A percentile compares a stretch with the other conserved stretches of the same genome.
Conservation (phyloP, 2,113 vertebrate species). For the Eptesicus fuscus region DNA sequence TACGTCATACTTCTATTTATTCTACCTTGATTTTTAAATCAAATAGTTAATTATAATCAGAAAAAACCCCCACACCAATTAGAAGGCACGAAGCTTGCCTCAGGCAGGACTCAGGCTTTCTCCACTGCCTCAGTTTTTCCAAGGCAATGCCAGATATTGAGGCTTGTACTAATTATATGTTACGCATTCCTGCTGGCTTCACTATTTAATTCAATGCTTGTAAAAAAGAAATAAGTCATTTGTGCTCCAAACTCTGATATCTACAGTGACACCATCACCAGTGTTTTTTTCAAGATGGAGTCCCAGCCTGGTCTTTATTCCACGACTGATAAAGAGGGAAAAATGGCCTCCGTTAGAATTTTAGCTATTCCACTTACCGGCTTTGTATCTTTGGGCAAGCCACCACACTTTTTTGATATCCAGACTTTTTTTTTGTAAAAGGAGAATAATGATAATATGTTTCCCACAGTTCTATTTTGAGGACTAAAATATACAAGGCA, state of each 20-base stretch:
- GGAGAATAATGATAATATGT: background rate
- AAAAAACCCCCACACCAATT: background rate
- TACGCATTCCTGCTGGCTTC: background rate
- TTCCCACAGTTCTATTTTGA: slow-evolving; percentile 37
- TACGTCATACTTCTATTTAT: slow-evolving; percentile 13
- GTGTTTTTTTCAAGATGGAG: background rate
- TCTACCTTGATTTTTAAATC: background rate
- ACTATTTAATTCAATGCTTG: background rate
- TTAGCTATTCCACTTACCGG: background rate
- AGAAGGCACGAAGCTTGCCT: background rate
- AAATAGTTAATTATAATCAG: slow-evolving; percentile 6
- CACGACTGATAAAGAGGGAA: background rate
- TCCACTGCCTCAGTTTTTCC: background rate
- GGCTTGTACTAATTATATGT: background rate
- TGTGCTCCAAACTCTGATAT: background rate
- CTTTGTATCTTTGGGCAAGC: background rate
- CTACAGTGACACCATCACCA: background rate
- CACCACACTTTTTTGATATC: background rate
- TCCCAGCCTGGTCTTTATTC: background rate
- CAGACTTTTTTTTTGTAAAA: background rate
- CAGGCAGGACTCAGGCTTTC: background rate
- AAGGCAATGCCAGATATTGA: background rate
- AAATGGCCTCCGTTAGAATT: background rate
- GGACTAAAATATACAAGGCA: background rate
- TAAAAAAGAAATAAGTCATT: background rate